These are phyloP conservation scores for Drepana falcataria DNA, from an alignment of 2,888 invertebrate genomes.

Conservation along the genomic window DNA sequence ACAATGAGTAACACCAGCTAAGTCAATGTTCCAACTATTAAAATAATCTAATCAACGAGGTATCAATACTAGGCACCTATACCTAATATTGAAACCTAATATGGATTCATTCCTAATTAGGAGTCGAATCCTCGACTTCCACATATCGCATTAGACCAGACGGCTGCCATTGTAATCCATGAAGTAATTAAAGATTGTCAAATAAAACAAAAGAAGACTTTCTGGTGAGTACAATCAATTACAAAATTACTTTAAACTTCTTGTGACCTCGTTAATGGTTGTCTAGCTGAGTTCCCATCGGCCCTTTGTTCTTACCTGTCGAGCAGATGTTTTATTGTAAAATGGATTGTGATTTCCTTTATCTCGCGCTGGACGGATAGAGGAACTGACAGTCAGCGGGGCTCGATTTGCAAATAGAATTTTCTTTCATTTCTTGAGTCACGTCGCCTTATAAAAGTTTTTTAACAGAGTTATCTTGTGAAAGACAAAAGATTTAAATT, in stretches of 20 bases:
- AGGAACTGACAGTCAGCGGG: background rate
- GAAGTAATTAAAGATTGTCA: too few relatives aligned
- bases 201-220: background rate
- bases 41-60: too few relatives aligned
- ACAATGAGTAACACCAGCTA: too few relatives aligned
- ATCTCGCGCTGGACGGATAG: background rate
- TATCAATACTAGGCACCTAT: too few relatives aligned
- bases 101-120: too few relatives aligned
- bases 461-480: background rate
- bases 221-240: background rate
- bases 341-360: background rate
- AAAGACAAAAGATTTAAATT: background rate
- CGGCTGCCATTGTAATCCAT: too few relatives aligned
- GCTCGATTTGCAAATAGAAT: background rate
- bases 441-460: background rate
- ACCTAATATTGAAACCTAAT: too few relatives aligned
- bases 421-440: background rate
- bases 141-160: too few relatives aligned
- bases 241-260: background rate
- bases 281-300: conserved; percentile 2
- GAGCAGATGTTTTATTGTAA: background rate
- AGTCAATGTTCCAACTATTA: too few relatives aligned
- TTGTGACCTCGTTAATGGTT: conserved; percentile 3
- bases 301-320: conserved; percentile 1
- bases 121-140: too few relatives aligned